A percentile compares a stretch with the other conserved stretches of the same genome.
Evolutionary conservation across 2,113 vertebrate genomes (phyloP).

Genomic region (Ia io): DNA sequence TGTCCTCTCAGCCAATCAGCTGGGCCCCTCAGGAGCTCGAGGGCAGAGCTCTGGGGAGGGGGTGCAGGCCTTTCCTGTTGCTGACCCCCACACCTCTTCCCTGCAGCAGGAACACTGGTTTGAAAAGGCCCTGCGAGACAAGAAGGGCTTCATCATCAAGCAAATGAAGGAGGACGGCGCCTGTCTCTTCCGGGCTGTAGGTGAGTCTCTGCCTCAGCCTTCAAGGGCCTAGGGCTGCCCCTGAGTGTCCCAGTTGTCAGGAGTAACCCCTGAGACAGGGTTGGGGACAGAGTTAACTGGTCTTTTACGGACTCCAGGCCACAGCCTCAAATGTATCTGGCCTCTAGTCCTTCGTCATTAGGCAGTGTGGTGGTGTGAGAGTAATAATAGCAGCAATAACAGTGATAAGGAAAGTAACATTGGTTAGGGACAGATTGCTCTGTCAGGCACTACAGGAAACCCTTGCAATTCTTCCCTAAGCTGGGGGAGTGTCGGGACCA

Average conservation of each 20-base stretch:
- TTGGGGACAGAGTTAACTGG: not conserved
- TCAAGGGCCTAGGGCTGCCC: slow-evolving; percentile 4
- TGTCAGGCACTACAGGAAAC: not conserved
- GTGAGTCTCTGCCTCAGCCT: slow-evolving; percentile 82
- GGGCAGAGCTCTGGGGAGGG: not conserved
- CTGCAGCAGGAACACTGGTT: slow-evolving; percentile 95
- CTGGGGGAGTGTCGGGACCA: slow-evolving; percentile 5
- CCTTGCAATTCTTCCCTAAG: slow-evolving; percentile 9
- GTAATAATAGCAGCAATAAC: not conserved
- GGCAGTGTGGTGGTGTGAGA: not conserved
- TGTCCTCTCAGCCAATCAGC: not conserved
- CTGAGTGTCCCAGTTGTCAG: slow-evolving; percentile 20
- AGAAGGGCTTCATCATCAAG: slow-evolving; percentile 97
- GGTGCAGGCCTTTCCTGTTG: not conserved
- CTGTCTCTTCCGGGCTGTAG: slow-evolving; percentile 94
- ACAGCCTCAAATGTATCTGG: not conserved
- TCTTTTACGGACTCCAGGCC: slow-evolving; percentile 7
- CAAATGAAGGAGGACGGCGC: slow-evolving; percentile 97
- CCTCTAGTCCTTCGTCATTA: not conserved
- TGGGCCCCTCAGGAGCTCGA: not conserved
- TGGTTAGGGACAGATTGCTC: not conserved
- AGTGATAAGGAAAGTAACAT: not conserved
- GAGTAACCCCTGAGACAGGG: not conserved
- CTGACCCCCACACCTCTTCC: slow-evolving; percentile 55
- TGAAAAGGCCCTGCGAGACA: slow-evolving; percentile 92